Evolutionary conservation across 1,140 invertebrate species (phyloP).

Genomic region (Polypedilum vanderplanki): DNA sequence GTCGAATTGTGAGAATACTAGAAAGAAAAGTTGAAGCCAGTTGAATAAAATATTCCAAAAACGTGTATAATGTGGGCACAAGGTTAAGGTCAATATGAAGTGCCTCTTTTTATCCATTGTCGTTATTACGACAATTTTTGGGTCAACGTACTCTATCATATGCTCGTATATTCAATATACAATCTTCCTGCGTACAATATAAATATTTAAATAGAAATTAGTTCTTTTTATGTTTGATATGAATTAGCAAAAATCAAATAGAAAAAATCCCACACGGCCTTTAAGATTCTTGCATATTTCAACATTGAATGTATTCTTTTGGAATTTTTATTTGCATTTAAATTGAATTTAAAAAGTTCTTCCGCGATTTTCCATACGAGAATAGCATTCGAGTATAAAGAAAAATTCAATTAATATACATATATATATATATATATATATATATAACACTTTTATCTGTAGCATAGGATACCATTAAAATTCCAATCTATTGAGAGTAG

Average conservation of each 20-base stretch:
- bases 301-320: no score
- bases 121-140: background rate
- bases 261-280: background rate
- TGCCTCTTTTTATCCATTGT: background rate
- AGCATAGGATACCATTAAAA: background rate
- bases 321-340: background rate
- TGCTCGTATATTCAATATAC: background rate
- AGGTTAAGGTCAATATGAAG: constrained; percentile 19
- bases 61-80: constrained; percentile 7
- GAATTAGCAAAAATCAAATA: background rate
- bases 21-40: background rate
- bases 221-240: background rate
- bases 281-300: no score
- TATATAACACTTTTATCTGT: background rate
- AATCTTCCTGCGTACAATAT: background rate
- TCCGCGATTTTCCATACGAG: background rate
- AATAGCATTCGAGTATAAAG: no score
- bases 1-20: background rate
- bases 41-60: background rate
- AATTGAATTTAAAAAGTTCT: background rate
- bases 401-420: no score
- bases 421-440: no score
- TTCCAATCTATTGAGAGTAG: background rate
- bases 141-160: background rate
- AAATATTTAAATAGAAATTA: background rate